Evolutionary conservation across 2,113 vertebrate genomes (phyloP).

Genomic region (Heteronetta atricapilla): DNA sequence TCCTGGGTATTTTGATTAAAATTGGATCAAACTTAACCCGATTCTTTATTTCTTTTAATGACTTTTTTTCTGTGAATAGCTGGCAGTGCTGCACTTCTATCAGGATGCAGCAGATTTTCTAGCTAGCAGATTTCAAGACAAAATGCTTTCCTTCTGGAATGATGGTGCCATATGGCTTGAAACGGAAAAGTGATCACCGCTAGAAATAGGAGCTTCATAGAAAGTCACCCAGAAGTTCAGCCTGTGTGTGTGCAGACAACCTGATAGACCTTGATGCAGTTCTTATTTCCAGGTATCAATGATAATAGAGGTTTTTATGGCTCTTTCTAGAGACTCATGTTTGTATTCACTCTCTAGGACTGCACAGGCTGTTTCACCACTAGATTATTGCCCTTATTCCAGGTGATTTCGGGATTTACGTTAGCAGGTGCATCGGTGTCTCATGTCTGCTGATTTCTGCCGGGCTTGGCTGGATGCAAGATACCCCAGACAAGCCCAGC

Average conservation of each 20-base stretch:
- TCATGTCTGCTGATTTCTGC: not conserved
- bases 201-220: conserved; percentile 51
- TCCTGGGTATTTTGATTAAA: not conserved
- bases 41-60: not conserved
- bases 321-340: not conserved
- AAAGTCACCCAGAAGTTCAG: conserved; percentile 30
- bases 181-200: conserved; percentile 50
- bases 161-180: conserved; percentile 60
- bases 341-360: not conserved
- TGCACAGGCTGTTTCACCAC: not conserved
- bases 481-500: not conserved
- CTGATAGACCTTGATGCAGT: not conserved
- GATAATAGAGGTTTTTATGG: not conserved
- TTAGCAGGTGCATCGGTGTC: not conserved
- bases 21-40: not conserved
- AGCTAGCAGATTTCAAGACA: conserved; percentile 41
- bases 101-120: conserved; percentile 43
- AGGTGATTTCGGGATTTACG: not conserved
- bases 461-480: not conserved
- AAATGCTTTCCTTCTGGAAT: conserved; percentile 50
- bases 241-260: not conserved
- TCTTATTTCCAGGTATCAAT: not conserved
- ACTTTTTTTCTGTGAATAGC: not conserved
- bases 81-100: not conserved
- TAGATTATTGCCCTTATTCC: not conserved